Evolutionary conservation across 2,113 vertebrate species (phyloP), one percentile per base, ranked within the genome.

Genomic region (Syrrhaptes paradoxus): DNA sequence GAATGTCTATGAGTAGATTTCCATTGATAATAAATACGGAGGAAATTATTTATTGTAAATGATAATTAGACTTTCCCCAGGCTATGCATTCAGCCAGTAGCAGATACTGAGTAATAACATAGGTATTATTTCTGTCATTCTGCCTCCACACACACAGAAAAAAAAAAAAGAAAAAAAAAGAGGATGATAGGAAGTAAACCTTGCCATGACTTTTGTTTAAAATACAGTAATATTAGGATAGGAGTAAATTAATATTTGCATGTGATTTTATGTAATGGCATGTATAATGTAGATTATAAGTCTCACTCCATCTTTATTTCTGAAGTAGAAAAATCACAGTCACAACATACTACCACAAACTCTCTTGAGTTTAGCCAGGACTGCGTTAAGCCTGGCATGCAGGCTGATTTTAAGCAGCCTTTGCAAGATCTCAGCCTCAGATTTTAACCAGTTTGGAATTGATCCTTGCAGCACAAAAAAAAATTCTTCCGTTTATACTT

Each of bases 31-130:
- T 93, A 92, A 84, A 94, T 68, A 90, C 54, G 66, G 57, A 94
- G 95, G 94, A 96, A 96, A 96, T 96, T 94, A 95, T 96, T 96
- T 95, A 90, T 89, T 92, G 83, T 93, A 87, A 92, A 93, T 93
- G 26, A 65, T 95, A 77, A 94, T 96, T 96, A 92, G 83, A 94
- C 61, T 94, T 90, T 85, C 73, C 83, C 22, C 52, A 80, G 89
- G 95, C 90, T 87, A 75, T 89, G 85, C 73, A 49, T 81, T 76
- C 88, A 75, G 52, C 28, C 61, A 65, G 76, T 74, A 75, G 81
- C 34, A 96, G 84, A 92, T 85, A 87, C 18, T 11, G 73, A 89
- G 28, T 87, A 92, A 94, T 81, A 93, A 75, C 65, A 18, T 5
- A 46, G 49, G 87, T 68, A 58, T 87, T 88, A 77, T 87, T 92